Evolutionary conservation across 2,797 vertebrate genomes (phyloP).

Genomic region (Enteromius radiatus): DNA sequence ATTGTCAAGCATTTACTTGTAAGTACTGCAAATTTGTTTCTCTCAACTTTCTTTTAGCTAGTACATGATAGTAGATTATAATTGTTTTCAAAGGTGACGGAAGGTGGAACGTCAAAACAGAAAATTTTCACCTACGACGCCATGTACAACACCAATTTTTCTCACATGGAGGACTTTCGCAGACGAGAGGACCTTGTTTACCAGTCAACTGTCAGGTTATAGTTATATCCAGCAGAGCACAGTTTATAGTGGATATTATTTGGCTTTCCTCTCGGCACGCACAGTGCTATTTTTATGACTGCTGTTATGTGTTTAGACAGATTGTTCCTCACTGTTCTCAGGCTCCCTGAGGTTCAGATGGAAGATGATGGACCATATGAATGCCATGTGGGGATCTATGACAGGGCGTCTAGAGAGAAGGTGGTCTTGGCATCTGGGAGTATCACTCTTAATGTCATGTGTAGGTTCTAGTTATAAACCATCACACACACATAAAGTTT

Average conservation of each 20-base stretch:
- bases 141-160: constrained; percentile 92
- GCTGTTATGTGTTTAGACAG: constrained; percentile 32
- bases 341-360: constrained; percentile 92
- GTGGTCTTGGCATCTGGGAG: constrained; percentile 90
- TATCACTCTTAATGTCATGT: constrained; percentile 88
- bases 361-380: constrained; percentile 92
- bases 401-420: constrained; percentile 85
- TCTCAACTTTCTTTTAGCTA: neutral
- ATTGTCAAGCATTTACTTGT: neutral
- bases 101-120: constrained; percentile 88
- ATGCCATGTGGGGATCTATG: constrained; percentile 93
- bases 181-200: constrained; percentile 88
- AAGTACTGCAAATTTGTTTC: neutral
- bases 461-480: constrained; percentile 72
- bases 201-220: constrained; percentile 91
- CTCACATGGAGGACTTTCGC: constrained; percentile 86
- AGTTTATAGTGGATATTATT: constrained; percentile 33
- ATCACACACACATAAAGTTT: neutral
- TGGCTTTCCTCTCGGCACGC: constrained; percentile 27
- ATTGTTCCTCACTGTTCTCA: constrained; percentile 62
- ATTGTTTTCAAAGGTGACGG: constrained; percentile 79
- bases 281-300: constrained; percentile 21
- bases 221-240: constrained; percentile 31
- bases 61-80: neutral
- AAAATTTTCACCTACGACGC: constrained; percentile 95